phyloP scores from a whole-genome alignment of 2,888 invertebrate species.

The Taphrorychus bicolor region DNA sequence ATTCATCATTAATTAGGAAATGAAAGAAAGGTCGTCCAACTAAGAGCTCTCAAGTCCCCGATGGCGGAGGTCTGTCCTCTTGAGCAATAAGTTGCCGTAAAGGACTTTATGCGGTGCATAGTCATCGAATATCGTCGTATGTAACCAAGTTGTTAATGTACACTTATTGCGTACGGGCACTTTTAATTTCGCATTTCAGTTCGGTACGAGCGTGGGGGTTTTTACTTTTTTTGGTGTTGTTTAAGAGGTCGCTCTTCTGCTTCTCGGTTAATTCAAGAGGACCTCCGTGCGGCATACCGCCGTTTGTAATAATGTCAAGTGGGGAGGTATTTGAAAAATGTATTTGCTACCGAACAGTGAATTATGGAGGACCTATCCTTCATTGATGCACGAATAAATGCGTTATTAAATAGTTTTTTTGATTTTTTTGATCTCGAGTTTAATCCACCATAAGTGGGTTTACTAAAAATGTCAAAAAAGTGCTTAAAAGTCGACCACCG shows the following conservation, averaged over 20 bases:
- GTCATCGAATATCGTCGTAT: slow-evolving; percentile 6
- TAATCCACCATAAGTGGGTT: no score
- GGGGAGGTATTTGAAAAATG: no score
- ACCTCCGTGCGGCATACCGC: no score
- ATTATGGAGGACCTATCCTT: no score
- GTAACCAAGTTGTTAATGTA: slow-evolving; percentile 1
- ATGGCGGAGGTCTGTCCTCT: slow-evolving; percentile 22
- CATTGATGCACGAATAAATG: no score
- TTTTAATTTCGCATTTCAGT: not conserved
- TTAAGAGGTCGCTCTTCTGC: not conserved
- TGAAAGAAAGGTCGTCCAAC: slow-evolving; percentile 13
- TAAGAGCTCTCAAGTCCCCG: slow-evolving; percentile 9
- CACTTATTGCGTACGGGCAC: not conserved
- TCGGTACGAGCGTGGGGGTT: not conserved
- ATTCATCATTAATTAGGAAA: slow-evolving; percentile 26
- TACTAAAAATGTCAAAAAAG: no score
- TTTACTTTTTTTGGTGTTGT: not conserved
- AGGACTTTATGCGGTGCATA: not conserved
- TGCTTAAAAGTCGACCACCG: no score
- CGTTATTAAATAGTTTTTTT: no score
- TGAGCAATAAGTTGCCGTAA: slow-evolving; percentile 10
- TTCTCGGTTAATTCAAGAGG: not conserved
- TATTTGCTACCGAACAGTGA: no score
- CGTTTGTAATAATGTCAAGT: no score
- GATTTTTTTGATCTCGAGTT: no score